Percentiles rank a stretch among this genome's conserved stretches.
Conservation (phyloP, 2,797 vertebrate genomes). For the Oreonectes daqikongensis region DNA sequence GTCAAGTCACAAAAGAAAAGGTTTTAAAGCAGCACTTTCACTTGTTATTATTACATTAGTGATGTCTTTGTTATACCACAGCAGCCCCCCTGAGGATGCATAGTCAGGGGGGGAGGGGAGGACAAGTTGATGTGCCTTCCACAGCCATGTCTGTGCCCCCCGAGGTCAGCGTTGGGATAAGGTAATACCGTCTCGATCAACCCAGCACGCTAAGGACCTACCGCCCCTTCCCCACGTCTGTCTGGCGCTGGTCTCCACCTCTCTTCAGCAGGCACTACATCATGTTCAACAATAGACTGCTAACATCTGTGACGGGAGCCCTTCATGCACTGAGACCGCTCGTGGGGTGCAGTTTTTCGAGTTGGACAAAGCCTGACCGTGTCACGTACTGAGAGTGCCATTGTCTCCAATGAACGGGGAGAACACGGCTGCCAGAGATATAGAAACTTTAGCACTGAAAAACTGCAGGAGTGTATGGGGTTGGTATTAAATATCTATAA, state of each 20-base stretch:
- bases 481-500: too few relatives aligned
- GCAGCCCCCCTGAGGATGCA: constrained; percentile 35
- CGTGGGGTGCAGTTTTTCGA: constrained; percentile 47
- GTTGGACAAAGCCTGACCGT: constrained; percentile 51
- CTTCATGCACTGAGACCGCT: constrained; percentile 62
- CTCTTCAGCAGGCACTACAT: constrained; percentile 57
- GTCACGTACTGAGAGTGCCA: constrained; percentile 35
- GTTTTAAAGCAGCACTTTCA: constrained; percentile 69
- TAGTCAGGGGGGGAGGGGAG: constrained; percentile 13
- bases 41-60: constrained; percentile 73
- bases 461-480: neutral
- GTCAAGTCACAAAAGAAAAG: constrained; percentile 50
- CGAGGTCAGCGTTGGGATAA: constrained; percentile 54
- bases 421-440: neutral
- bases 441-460: constrained; percentile 2
- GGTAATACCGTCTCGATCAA: constrained; percentile 58
- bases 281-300: constrained; percentile 62
- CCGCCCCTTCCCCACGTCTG: constrained; percentile 26
- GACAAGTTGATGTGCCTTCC: constrained; percentile 34
- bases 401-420: constrained; percentile 36
- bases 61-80: constrained; percentile 67
- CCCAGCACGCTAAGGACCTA: constrained; percentile 15
- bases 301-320: constrained; percentile 65
- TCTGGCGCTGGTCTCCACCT: constrained; percentile 48
- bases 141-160: constrained; percentile 41